These are phyloP conservation scores for Xenopus petersii DNA, from an alignment of 2,797 vertebrate species.

Conservation along the genomic window DNA sequence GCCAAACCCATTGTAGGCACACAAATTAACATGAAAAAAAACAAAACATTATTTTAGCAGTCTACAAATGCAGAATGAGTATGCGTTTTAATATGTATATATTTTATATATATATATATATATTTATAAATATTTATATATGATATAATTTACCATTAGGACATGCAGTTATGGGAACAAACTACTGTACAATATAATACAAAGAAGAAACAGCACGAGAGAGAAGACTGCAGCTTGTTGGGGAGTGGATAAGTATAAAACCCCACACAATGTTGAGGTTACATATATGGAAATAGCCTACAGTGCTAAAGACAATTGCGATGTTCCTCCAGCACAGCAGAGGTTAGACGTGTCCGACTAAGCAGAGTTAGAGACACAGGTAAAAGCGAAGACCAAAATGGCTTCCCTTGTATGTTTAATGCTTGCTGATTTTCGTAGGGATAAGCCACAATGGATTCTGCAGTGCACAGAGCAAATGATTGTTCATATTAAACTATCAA, in stretches of 20 bases:
- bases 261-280: not conserved
- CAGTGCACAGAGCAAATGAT: slow-evolving; percentile 13
- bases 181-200: slow-evolving; percentile 86
- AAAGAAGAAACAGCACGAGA: slow-evolving; percentile 56
- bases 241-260: slow-evolving; percentile 36
- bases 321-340: slow-evolving; percentile 44
- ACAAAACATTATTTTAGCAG: slow-evolving; percentile 6
- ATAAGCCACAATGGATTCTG: slow-evolving; percentile 17
- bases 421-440: slow-evolving; percentile 14
- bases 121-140: slow-evolving; percentile 74
- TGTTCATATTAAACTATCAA: slow-evolving; percentile 6
- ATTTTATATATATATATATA: slow-evolving; percentile 58
- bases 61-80: slow-evolving; percentile 67
- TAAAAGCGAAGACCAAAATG: slow-evolving; percentile 5
- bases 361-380: slow-evolving; percentile 9
- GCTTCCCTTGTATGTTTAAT: slow-evolving; percentile 26
- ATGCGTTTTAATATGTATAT: slow-evolving; percentile 51
- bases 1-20: slow-evolving; percentile 57
- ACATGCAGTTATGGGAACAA: slow-evolving; percentile 79
- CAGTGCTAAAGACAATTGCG: slow-evolving; percentile 11
- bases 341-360: slow-evolving; percentile 28
- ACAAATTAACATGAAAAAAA: slow-evolving; percentile 52
- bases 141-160: slow-evolving; percentile 71
- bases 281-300: slow-evolving; percentile 3
- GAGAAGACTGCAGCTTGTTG: slow-evolving; percentile 29